Evolutionary conservation across 2,888 invertebrate genomes (phyloP).

Genomic region (Thymelicus acteon): DNA sequence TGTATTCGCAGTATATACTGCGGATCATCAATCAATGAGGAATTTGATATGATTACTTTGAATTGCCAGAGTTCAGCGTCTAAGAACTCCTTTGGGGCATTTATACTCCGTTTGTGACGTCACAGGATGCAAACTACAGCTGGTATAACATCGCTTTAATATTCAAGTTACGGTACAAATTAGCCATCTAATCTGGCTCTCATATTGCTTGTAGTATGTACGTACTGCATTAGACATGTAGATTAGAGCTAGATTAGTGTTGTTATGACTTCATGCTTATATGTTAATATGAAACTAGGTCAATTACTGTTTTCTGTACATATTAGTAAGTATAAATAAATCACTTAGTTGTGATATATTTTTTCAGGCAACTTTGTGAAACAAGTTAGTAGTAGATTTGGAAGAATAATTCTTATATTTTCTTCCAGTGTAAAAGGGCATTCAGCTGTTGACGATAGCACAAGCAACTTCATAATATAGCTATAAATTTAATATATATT

Average conservation of each 20-base stretch:
- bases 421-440: too few relatives aligned
- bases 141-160: conserved; percentile 9
- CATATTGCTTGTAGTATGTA: background rate
- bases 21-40: background rate
- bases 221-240: background rate
- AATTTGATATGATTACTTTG: background rate
- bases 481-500: too few relatives aligned
- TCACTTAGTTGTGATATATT: too few relatives aligned
- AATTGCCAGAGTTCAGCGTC: background rate
- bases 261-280: background rate
- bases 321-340: too few relatives aligned
- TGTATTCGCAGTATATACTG: too few relatives aligned
- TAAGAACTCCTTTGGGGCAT: background rate
- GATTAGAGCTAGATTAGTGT: background rate
- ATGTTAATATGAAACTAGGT: too few relatives aligned
- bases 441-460: too few relatives aligned
- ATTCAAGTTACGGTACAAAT: conserved; percentile 26
- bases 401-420: too few relatives aligned
- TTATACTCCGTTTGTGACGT: conserved; percentile 2
- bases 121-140: conserved; percentile 1
- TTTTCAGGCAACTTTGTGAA: too few relatives aligned
- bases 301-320: too few relatives aligned
- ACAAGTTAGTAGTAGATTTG: too few relatives aligned
- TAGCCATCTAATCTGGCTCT: conserved; percentile 16
- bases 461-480: too few relatives aligned